Evolutionary conservation across 2,113 vertebrate species (phyloP), one percentile per base, ranked within the genome.

Genomic region (Chionodraco myersi): DNA sequence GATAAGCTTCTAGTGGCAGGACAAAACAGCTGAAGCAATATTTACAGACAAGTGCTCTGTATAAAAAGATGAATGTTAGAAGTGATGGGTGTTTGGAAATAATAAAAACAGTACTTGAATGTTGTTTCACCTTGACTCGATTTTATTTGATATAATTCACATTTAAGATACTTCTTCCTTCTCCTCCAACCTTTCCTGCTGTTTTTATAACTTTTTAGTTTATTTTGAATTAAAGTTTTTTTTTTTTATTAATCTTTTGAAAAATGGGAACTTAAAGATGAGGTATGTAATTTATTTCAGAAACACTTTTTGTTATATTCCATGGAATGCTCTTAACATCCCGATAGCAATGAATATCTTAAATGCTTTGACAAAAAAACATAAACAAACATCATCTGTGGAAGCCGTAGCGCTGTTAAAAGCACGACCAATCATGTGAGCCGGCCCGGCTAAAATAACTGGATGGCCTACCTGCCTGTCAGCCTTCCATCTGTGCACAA

Each of bases 61-160:
- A 57, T n/a, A 5, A 36, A 75, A 66, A 66, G 80, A 66, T 70
- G 66, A 76, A 74, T 82, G 84, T 86, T 84, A 73, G 52, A 75
- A 63, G 57, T 76, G 64, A 51, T 72, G 86, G 68, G 65, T 79
- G 63, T 80, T 72, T 65, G 60, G 44, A 82, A 88, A 88, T 86
- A 92, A 88, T 89, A 89, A 89, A 91, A 87, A 69, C 58, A 79
- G 49, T 61, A 89, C 75, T 90, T 89, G 84, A 90, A 88, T 56
- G 36, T 84, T 69, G 26, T 61, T 75, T 72, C 48, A 66, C 4
- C 0, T n/a, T 2, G 68, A 73, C n/a, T 71, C 65, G n/a, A 48
- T 77, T 79, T 30, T 49, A 2, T 10, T 64, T 67, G 63, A 56
- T 2, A 61, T 57, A 23, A 3, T 12, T 12, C 3, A 5, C 0